A percentile compares a stretch with the other conserved stretches of the same genome.
Evolutionary conservation across 2,888 invertebrate genomes (phyloP).

Genomic region (Chrysolina americana): DNA sequence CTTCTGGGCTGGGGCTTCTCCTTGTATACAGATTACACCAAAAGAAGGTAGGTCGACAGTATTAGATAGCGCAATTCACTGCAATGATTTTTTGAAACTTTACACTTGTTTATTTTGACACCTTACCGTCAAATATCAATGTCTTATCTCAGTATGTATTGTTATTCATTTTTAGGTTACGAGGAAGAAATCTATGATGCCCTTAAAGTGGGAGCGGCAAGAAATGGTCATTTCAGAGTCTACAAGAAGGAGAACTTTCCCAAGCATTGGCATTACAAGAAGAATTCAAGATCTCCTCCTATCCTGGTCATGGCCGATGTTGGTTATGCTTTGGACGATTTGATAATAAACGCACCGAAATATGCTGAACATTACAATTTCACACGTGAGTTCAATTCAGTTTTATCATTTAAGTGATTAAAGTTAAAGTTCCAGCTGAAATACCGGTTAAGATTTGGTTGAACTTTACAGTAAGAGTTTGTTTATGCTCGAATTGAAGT

Average conservation of each 20-base stretch:
- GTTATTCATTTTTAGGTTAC: constrained; percentile 65
- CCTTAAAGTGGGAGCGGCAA: constrained; percentile 68
- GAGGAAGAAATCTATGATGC: constrained; percentile 70
- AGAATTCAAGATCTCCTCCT: constrained; percentile 75
- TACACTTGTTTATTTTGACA: too few relatives aligned
- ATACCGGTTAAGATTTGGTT: too few relatives aligned
- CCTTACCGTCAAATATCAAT: too few relatives aligned
- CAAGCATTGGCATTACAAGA: constrained; percentile 75
- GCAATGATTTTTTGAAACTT: neutral
- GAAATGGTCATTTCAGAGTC: constrained; percentile 72
- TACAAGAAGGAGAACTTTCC: constrained; percentile 76
- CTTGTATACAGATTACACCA: constrained; percentile 76
- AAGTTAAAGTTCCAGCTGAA: too few relatives aligned
- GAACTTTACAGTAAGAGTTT: too few relatives aligned
- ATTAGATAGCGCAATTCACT: neutral
- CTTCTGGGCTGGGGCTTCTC: constrained; percentile 71
- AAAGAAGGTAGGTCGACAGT: constrained; percentile 68
- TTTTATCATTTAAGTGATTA: too few relatives aligned
- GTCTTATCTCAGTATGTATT: too few relatives aligned
- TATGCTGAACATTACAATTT: constrained; percentile 70
- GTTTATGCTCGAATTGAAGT: too few relatives aligned
- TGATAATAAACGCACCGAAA: constrained; percentile 66
- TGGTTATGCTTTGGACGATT: constrained; percentile 75
- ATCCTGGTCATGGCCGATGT: constrained; percentile 76
- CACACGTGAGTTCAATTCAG: constrained; percentile 65